Base-by-base conservation (phyloP, 2,888 invertebrate species). In the Lithophane leautieri region DNA sequence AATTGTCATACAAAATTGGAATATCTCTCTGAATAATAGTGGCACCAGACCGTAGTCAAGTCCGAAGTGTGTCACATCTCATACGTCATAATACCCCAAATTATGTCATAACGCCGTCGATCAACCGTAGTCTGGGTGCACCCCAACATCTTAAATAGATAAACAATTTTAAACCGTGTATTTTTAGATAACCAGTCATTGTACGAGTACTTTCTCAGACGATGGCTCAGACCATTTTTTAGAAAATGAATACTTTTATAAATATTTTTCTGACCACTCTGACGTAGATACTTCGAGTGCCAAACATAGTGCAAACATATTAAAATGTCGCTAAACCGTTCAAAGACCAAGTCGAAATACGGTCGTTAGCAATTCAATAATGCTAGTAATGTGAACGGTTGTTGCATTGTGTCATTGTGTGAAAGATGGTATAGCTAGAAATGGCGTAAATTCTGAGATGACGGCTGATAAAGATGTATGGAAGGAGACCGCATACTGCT, bases 121-220 rank as follows among this genome's bases (percentile, higher is more conserved):
- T 28, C 22, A 28, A 28, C 2, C 16, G 9, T 42, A 1, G 11
- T 78, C 34, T 78, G 28, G 6, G 22, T 60, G 40, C 60, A 60
- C 34, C 60, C 69, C 50, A 67, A 73, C 9, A 56, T 67, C 67
- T 82, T 62, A 82, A 82, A 58, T 58, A 11, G 78, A 52, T n/a
- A 7, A 47, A 9, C 70, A 82, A 80, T 67, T 58, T 60, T 70
- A 77, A 58, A 60, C 61, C 0, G n/a, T 34, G 0, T 82, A 80
- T 82, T 77, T 52, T 54, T 82, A 82, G 67, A 4, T 25, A 52
- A 44, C 40, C 66, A 82, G 78, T 78, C 80, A 82, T 70, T 82
- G 83, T 70, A n/a, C n/a, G n/a, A n/a, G n/a, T n/a, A 70, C 56
- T 70, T 42, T 69, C 42, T 34, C 28, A 78, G 67, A 82, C 78